Conservation (phyloP, 2,797 vertebrate genomes). For the Argentina silus region DNA sequence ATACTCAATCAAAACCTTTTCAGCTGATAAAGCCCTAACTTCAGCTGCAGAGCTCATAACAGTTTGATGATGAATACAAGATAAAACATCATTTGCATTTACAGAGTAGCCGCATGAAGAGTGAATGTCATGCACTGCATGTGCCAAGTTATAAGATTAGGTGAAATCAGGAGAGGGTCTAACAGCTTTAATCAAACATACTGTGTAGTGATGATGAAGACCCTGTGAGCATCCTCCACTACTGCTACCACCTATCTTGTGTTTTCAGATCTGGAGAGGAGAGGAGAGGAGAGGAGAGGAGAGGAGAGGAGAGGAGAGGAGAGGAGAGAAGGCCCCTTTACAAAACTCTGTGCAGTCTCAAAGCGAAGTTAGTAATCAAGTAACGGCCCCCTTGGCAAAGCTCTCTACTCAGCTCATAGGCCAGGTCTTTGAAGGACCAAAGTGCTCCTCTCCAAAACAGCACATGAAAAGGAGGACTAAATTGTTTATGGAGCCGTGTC, state of each 20-base stretch:
- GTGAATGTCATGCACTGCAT: not conserved
- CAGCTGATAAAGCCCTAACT: conserved; percentile 11
- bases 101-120: not conserved
- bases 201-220: not conserved
- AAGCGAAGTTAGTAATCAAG: not conserved
- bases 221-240: no score
- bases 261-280: not conserved
- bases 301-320: conserved; percentile 6
- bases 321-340: conserved; percentile 3
- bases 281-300: conserved; percentile 24
- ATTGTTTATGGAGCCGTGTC: conserved; percentile 54
- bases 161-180: not conserved
- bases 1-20: conserved; percentile 31
- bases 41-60: not conserved
- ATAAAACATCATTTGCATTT: not conserved
- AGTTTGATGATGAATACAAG: not conserved
- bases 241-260: no score
- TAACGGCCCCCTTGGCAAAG: not conserved
- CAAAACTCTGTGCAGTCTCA: not conserved
- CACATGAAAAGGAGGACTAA: conserved; percentile 57
- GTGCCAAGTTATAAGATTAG: not conserved
- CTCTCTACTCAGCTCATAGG: conserved; percentile 24
- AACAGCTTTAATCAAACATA: conserved; percentile 31
- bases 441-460: conserved; percentile 21
- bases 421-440: conserved; percentile 43